These are phyloP conservation scores for Lepilemur ruficaudatus DNA, from an alignment of 2,797 vertebrate genomes.

Conservation along the genomic window DNA sequence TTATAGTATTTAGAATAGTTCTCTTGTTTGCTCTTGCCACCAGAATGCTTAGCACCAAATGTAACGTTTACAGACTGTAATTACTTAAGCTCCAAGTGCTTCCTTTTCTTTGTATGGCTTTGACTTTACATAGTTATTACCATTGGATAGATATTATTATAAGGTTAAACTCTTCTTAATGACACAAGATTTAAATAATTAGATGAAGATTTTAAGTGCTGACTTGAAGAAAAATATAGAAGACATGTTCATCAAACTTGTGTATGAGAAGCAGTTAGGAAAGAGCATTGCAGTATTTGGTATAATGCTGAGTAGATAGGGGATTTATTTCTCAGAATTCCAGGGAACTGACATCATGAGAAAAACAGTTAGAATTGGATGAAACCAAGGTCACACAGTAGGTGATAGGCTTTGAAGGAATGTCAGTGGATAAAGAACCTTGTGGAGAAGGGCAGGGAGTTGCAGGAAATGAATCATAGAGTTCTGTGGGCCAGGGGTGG, in stretches of 20 bases:
- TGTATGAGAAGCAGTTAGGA: background rate
- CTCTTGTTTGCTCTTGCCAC: conserved; percentile 53
- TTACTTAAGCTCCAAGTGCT: conserved; percentile 61
- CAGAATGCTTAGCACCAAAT: conserved; percentile 32
- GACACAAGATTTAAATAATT: conserved; percentile 4
- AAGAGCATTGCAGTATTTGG: background rate
- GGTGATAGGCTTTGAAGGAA: background rate
- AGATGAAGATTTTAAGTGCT: background rate
- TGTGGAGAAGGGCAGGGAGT: background rate
- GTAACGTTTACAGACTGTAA: conserved; percentile 49
- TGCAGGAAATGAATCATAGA: background rate
- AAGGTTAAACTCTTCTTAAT: conserved; percentile 12
- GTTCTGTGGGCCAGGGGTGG: background rate
- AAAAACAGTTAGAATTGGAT: background rate
- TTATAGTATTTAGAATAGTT: conserved; percentile 64
- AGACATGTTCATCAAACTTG: background rate
- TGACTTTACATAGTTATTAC: conserved; percentile 50
- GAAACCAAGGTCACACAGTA: background rate
- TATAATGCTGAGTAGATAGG: background rate
- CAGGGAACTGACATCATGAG: background rate
- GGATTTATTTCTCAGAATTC: background rate
- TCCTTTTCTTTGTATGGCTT: conserved; percentile 31
- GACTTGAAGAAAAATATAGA: conserved; percentile 9
- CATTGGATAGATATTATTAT: conserved; percentile 32
- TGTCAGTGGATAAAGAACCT: background rate